These are phyloP conservation scores for Hypena proboscidalis DNA, from an alignment of 2,888 invertebrate species.

Conservation along the genomic window DNA sequence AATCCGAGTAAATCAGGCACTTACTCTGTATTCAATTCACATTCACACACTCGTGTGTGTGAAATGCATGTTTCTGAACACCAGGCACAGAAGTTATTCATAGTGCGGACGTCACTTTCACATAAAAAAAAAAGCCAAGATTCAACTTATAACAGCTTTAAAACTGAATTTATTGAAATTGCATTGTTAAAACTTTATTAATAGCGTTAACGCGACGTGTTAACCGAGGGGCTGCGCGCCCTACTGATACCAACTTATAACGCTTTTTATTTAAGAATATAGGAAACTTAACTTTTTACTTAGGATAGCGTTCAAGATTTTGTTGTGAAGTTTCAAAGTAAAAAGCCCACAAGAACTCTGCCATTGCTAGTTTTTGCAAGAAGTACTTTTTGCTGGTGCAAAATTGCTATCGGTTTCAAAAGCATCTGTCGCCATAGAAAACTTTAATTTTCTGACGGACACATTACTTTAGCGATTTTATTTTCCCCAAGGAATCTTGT, in stretches of 20 bases:
- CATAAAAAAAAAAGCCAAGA: too few relatives aligned
- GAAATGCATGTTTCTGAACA: too few relatives aligned
- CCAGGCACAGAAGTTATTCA: too few relatives aligned
- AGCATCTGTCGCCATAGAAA: slow-evolving; percentile 32
- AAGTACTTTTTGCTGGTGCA: slow-evolving; percentile 35
- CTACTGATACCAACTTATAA: slow-evolving; percentile 40
- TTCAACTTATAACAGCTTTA: slow-evolving; percentile 27
- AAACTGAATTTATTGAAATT: slow-evolving; percentile 59
- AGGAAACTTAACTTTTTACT: slow-evolving; percentile 56
- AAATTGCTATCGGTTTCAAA: slow-evolving; percentile 50
- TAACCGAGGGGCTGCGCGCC: slow-evolving; percentile 33
- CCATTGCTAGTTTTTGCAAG: slow-evolving; percentile 53
- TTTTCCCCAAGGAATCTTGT: slow-evolving; percentile 32
- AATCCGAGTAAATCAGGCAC: slow-evolving; percentile 1
- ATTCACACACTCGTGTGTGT: too few relatives aligned
- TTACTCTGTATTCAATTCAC: slow-evolving; percentile 8
- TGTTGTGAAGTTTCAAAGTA: slow-evolving; percentile 60
- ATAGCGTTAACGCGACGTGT: slow-evolving; percentile 44
- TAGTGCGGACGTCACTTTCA: too few relatives aligned
- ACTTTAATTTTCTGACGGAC: slow-evolving; percentile 36
- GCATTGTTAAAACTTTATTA: slow-evolving; percentile 55
- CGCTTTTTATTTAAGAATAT: slow-evolving; percentile 39
- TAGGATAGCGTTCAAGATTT: slow-evolving; percentile 57
- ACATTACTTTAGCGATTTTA: slow-evolving; percentile 26
- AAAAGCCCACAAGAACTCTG: slow-evolving; percentile 62